Evolutionary conservation across 2,113 vertebrate species (phyloP), one percentile per base, ranked within the genome.

Genomic region (Pipa parva): DNA sequence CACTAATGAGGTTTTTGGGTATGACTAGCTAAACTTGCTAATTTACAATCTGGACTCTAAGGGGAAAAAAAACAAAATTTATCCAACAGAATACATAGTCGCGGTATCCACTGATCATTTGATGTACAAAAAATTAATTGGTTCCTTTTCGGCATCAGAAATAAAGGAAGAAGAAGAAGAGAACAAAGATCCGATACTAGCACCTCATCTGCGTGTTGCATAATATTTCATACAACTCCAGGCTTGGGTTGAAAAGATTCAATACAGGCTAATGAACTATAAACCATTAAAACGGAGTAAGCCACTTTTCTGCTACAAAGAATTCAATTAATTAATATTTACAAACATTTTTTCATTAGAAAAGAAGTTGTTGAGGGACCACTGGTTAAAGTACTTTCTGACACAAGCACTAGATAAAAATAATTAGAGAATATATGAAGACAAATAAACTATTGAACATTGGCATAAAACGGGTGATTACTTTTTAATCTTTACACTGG

Each of bases 41-140:
- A 66, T 66, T 66, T 66, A 66, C 63, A 66, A 57, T 66, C 57
- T 57, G 46, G 52, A 66, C 54, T 57, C 63, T 54, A 51, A 31
- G 63, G 58, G 58, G 56, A 66, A 66, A 54, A 57, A 45, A 66
- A 66, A n/a, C n/a, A n/a, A n/a, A n/a, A n/a, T n/a, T n/a, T 39
- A 66, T 66, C 39, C 63, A 66, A 48, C 37, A 42, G 27, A 46
- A 57, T 58, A 27, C 48, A 20, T 46, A 48, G 54, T 48, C 45
- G 49, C 10, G 33, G 50, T 26, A 45, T 65, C 63, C 63, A 48
- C 63, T 46, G 54, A 57, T 66, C 63, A 66, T 66, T 66, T 66
- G 63, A 66, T 66, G 63, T 66, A 66, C 63, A 66, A 66, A 66
- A 66, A 66, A 66, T 66, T 66, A 66, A 66, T 66, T 66, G 63